A percentile compares a stretch with the other conserved stretches of the same genome.
Evolutionary conservation across 2,888 invertebrate genomes (phyloP).

Genomic region (Cheilosia impressa): DNA sequence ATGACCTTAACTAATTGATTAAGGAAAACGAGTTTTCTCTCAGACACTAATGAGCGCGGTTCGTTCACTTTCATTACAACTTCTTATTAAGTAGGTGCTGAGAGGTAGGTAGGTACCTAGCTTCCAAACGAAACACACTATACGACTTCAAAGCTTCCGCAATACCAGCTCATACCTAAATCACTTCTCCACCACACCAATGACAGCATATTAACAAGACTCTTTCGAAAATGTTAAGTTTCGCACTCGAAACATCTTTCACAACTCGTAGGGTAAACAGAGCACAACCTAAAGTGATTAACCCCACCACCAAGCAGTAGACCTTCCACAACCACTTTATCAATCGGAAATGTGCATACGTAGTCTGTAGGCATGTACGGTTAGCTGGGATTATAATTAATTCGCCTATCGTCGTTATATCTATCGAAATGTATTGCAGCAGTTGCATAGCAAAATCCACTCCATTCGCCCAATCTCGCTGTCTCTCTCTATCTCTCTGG

Average conservation of each 20-base stretch:
- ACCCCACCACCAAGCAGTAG: conserved; percentile 21
- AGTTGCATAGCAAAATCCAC: conserved; percentile 10
- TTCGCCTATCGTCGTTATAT: conserved; percentile 14
- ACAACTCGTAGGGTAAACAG: conserved; percentile 11
- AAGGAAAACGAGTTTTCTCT: not conserved
- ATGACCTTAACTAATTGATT: not conserved
- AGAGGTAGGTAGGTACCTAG: not conserved
- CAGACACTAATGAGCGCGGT: not conserved
- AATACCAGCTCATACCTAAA: conserved; percentile 26
- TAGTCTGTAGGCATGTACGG: not conserved
- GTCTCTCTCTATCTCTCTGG: too few relatives aligned
- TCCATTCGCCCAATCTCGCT: not conserved
- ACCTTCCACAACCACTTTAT: conserved; percentile 48
- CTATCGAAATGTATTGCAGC: conserved; percentile 20
- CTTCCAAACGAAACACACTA: not conserved
- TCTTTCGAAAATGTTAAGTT: conserved; percentile 26
- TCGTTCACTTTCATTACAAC: not conserved
- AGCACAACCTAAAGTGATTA: conserved; percentile 27
- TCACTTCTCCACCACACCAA: conserved; percentile 17
- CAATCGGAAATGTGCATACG: not conserved
- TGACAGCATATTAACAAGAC: conserved; percentile 23
- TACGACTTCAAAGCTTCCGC: conserved; percentile 11
- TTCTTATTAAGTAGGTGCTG: not conserved
- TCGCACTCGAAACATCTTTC: conserved; percentile 39
- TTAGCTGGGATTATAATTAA: conserved; percentile 20